Base-by-base conservation (phyloP, 2,113 vertebrate species). In the Hippocampus comes region DNA sequence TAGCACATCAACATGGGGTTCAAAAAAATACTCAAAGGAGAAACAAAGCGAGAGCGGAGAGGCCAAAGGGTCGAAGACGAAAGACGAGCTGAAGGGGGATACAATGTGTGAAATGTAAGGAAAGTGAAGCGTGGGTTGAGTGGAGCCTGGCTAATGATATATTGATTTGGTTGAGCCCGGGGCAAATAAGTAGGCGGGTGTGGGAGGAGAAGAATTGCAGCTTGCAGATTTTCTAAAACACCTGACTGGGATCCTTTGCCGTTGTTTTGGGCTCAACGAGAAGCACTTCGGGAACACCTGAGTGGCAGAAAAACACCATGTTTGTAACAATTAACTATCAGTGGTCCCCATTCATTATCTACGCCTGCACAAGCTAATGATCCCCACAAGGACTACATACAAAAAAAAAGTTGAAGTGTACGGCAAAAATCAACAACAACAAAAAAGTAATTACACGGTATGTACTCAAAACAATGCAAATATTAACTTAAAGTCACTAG, bases 161-260 rank as follows among this genome's bases (percentile, higher is more conserved):
- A 91, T 92, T 90, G 90, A 92, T 92, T 82, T 74, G 79, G 43
- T 21, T 75, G 65, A 69, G 83, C 90, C 86, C 20, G 72, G 81
- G 84, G 86, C 81, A 76, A 81, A 81, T 66, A 69, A 72, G 78
- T 74, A 53, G 79, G 85, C 78, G 81, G 81, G 15, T 34, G 86
- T 87, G 86, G 84, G 83, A 83, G 76, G 79, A 77, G 78, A 71
- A 78, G 73, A 86, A 49, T 68, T 71, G 56, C 72, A 66, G 81
- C 74, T 70, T 34, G 70, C 85, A 85, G 82, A 86, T 77, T 82
- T 72, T 73, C 79, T 41, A 53, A 81, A 87, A 87, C 88, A 87
- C 86, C 86, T 86, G 85, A 73, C 67, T 41, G 76, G 71, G 73
- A 74, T 66, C 76, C 4, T 34, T 79, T 77, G 63, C 64, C 77